Conservation (phyloP, 2,113 vertebrate genomes). For the Peromyscus californicus region DNA sequence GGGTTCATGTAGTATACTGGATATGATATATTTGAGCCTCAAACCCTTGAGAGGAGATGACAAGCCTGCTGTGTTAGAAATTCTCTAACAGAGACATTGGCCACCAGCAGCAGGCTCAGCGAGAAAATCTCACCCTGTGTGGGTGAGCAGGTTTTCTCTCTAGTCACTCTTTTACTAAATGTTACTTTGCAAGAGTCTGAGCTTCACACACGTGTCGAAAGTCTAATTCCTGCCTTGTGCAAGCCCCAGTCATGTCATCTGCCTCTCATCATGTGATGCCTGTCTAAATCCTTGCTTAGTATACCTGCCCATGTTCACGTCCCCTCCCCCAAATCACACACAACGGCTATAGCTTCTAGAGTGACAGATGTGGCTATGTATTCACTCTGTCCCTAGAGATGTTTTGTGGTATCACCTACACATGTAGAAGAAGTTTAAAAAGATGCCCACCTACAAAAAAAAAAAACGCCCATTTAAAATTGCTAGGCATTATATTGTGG, state of each 20-base stretch:
- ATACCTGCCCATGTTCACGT: background rate
- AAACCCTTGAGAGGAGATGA: background rate
- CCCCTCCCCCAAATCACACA: background rate
- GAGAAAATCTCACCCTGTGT: background rate
- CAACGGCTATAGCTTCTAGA: background rate
- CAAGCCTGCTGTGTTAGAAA: background rate
- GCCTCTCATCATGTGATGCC: background rate
- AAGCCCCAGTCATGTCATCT: background rate
- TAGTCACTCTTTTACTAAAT: background rate
- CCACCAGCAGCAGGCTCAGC: background rate
- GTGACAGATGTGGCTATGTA: background rate
- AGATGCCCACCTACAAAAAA: background rate
- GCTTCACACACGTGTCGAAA: background rate
- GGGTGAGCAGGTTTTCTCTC: background rate
- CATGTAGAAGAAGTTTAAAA: background rate
- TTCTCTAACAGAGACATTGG: background rate
- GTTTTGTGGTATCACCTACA: background rate
- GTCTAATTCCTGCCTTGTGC: background rate
- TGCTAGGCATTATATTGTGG: background rate
- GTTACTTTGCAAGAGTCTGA: background rate
- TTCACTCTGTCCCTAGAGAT: slow-evolving; percentile 4
- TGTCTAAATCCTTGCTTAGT: background rate
- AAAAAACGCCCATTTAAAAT: background rate
- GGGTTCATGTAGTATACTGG: background rate
- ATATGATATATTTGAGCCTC: background rate